These are phyloP conservation scores for Euspilapteryx auroguttella DNA, from an alignment of 2,888 invertebrate species.

Conservation along the genomic window DNA sequence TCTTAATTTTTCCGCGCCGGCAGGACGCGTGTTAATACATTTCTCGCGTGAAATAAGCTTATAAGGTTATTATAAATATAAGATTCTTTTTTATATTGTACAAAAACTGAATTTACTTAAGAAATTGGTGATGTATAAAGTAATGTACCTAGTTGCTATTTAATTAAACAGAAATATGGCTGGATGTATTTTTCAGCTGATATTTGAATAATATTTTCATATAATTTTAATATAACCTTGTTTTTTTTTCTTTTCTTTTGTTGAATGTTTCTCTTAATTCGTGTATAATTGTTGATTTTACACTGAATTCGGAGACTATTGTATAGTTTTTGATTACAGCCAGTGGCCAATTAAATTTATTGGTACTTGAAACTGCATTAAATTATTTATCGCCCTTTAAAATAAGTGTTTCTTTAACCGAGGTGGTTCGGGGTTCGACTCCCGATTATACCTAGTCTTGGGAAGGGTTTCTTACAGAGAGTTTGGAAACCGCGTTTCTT, in stretches of 20 bases:
- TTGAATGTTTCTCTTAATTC: conserved; percentile 50
- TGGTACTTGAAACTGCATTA: conserved; percentile 48
- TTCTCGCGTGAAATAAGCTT: conserved; percentile 41
- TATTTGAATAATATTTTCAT: conserved; percentile 59
- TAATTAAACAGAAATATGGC: conserved; percentile 58
- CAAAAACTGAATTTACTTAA: conserved; percentile 62
- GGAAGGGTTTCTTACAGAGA: no score
- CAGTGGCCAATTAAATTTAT: conserved; percentile 58
- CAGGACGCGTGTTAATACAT: conserved; percentile 48
- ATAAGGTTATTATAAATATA: conserved; percentile 35
- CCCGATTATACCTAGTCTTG: no score
- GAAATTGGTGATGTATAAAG: conserved; percentile 62
- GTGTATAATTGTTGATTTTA: conserved; percentile 26
- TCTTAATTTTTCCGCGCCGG: conserved; percentile 43
- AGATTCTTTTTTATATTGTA: conserved; percentile 63
- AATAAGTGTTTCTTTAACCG: no score
- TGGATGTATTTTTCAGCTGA: conserved; percentile 49
- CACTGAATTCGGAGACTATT: conserved; percentile 35
- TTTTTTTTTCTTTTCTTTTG: conserved; percentile 46
- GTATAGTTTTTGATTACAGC: conserved; percentile 54
- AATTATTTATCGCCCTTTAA: conserved; percentile 28
- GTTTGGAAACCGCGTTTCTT: no score
- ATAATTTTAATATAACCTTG: conserved; percentile 61
- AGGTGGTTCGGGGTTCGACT: no score
- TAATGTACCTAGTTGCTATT: conserved; percentile 56